phyloP scores from a whole-genome alignment of 2,797 vertebrate genomes.

The Malacoctenus gilli region DNA sequence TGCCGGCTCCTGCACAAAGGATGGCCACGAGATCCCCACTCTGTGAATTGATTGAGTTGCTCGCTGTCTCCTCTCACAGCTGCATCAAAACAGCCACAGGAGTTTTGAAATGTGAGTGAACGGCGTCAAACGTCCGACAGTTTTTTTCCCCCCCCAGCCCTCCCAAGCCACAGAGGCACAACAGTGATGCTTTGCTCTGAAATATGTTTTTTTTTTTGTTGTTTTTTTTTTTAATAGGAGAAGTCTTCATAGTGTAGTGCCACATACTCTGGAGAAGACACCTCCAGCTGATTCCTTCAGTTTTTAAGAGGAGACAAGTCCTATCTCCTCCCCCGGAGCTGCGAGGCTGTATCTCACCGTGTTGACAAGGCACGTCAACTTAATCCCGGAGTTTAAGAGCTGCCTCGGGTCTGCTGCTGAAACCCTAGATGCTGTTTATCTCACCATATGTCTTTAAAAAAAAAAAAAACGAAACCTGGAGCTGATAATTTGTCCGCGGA shows the following conservation, averaged over 20 bases:
- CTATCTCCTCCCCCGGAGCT: conserved; percentile 19
- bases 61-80: no score
- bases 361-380: conserved; percentile 40
- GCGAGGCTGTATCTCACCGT: conserved; percentile 23
- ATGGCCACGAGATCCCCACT: no score
- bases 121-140: no score
- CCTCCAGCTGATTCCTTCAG: conserved; percentile 18
- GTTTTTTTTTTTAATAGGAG: no score
- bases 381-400: conserved; percentile 41
- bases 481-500: conserved; percentile 4
- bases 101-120: no score
- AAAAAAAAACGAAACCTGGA: background rate
- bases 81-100: no score
- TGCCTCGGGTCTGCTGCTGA: conserved; percentile 39
- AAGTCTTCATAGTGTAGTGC: background rate
- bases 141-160: no score
- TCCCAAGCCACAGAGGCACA: no score
- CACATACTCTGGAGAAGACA: background rate
- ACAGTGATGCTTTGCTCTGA: no score
- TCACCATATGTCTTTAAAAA: conserved; percentile 1
- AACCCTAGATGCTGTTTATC: conserved; percentile 18
- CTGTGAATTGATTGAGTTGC: no score
- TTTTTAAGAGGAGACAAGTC: conserved; percentile 28
- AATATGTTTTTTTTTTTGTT: no score
- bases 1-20: no score